A percentile compares a stretch with the other conserved stretches of the same genome.
Evolutionary conservation across 2,797 vertebrate genomes (phyloP).

Genomic region (Champsocephalus gunnari): DNA sequence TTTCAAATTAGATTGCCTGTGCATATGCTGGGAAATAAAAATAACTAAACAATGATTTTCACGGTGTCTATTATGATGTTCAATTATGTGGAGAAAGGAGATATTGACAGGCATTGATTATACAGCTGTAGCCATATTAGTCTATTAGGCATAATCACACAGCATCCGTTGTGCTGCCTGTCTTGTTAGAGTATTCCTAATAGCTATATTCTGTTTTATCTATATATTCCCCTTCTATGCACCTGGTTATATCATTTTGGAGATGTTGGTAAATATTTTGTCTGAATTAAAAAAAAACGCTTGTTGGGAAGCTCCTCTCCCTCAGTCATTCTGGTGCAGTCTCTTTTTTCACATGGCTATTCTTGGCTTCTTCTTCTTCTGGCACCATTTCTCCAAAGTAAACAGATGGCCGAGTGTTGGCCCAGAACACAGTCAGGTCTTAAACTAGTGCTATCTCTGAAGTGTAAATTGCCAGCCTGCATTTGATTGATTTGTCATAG

Average conservation of each 20-base stretch:
- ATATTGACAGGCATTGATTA: constrained; percentile 5
- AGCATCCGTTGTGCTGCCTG: constrained; percentile 3
- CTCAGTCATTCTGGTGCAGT: background rate
- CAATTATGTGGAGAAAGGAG: constrained; percentile 3
- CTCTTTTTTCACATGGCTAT: constrained; percentile 30
- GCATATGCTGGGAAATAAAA: background rate
- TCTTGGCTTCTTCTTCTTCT: constrained; percentile 55
- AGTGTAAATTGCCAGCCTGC: constrained; percentile 32
- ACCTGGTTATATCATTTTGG: background rate
- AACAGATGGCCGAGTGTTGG: constrained; percentile 66
- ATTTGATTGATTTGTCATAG: constrained; percentile 53
- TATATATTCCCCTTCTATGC: background rate
- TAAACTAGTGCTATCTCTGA: constrained; percentile 40
- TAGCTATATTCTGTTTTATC: background rate
- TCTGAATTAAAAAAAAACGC: background rate
- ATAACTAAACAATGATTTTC: constrained; percentile 5
- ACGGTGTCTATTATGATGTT: background rate
- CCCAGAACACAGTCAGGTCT: constrained; percentile 49
- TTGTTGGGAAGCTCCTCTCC: background rate
- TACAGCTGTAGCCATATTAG: constrained; percentile 4
- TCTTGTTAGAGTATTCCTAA: background rate
- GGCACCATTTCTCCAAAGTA: constrained; percentile 31
- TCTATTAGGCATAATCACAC: background rate
- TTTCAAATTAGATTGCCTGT: background rate
- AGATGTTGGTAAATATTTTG: background rate